These are phyloP conservation scores for Centruroides sculpturatus DNA, from an alignment of 1,140 invertebrate species.

Conservation along the genomic window DNA sequence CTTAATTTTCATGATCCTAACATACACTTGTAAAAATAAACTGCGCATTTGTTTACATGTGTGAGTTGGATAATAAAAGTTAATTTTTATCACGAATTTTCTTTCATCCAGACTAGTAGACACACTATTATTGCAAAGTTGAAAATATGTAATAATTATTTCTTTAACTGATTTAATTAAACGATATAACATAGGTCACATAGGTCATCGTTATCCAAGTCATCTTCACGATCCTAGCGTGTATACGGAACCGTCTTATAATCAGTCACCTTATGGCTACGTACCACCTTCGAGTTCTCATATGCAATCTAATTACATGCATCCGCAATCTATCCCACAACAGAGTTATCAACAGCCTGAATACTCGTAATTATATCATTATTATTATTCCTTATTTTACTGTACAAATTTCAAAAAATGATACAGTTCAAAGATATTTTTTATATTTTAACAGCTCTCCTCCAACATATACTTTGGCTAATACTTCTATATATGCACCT, in stretches of 20 bases:
- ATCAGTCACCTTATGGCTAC: constrained; percentile 1
- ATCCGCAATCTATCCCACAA: not conserved
- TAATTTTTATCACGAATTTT: no score
- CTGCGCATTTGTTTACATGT: no score
- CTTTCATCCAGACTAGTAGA: no score
- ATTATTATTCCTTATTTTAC: no score
- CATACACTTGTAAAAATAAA: no score
- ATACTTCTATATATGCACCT: not conserved
- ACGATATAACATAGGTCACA: not conserved
- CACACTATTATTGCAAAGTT: no score
- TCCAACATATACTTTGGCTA: not conserved
- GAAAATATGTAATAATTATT: no score
- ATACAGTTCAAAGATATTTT: no score
- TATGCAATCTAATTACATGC: constrained; percentile 1
- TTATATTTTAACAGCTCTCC: not conserved
- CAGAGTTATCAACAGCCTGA: not conserved
- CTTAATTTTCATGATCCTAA: no score
- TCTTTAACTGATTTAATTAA: no score
- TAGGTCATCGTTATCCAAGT: constrained; percentile 11
- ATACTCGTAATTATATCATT: not conserved
- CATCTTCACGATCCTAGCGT: constrained; percentile 14
- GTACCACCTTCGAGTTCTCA: not conserved
- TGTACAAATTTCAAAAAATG: no score
- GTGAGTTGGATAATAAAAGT: no score
- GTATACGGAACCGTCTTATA: constrained; percentile 8